A percentile compares a stretch with the other conserved stretches of the same genome.
These are phyloP conservation scores for Cichladusa arquata DNA, from an alignment of 2,113 vertebrate genomes.

Conservation along the genomic window DNA sequence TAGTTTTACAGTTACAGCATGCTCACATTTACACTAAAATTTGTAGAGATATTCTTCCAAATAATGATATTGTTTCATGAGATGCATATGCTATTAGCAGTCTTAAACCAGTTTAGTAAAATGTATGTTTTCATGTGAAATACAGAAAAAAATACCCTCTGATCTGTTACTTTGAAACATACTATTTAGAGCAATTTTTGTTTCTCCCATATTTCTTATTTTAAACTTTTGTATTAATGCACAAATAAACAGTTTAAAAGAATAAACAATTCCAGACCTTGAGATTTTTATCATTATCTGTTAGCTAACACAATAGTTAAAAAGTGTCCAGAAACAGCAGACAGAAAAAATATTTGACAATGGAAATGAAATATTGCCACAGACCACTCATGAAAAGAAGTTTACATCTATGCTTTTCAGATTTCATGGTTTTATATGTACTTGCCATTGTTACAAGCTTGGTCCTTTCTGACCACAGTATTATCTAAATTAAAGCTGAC, in stretches of 20 bases:
- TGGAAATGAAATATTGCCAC: not conserved
- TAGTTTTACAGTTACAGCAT: not conserved
- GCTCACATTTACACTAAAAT: not conserved
- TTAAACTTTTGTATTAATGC: not conserved
- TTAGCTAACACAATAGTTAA: not conserved
- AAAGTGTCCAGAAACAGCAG: not conserved
- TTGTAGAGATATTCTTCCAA: not conserved
- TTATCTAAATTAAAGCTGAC: not conserved
- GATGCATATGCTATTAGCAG: not conserved
- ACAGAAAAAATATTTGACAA: not conserved
- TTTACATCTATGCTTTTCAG: not conserved
- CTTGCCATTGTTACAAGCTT: not conserved
- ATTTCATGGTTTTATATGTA: not conserved
- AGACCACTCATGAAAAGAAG: not conserved
- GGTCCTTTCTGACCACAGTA: not conserved
- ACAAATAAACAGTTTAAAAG: not conserved
- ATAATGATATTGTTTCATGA: not conserved
- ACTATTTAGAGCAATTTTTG: not conserved
- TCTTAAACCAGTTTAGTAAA: not conserved
- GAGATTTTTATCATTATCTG: not conserved
- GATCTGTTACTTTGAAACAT: not conserved
- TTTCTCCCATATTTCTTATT: not conserved
- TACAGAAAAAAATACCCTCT: not conserved
- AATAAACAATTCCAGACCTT: not conserved
- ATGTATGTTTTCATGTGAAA: not conserved